Percentiles rank a stretch among this genome's conserved stretches.
Conservation (phyloP, 2,888 invertebrate genomes). For the Drosophila limbata region DNA sequence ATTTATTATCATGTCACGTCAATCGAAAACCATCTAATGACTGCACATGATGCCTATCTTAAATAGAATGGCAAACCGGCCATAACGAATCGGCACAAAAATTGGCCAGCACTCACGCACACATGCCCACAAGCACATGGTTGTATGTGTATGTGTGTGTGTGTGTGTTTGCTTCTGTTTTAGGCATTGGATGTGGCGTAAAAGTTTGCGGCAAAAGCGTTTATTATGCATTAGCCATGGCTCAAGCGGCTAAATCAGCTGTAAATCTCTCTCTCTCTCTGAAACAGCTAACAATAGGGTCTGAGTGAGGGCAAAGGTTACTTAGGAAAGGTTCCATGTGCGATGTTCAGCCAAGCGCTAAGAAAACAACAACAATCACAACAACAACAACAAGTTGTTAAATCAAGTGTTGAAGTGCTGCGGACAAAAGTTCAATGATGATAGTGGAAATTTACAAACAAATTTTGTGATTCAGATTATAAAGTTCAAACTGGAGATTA, state of each 20-base stretch:
- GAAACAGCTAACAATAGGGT: constrained; percentile 54
- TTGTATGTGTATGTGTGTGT: constrained; percentile 9
- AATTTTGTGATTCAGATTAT: not conserved
- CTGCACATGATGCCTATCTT: constrained; percentile 83
- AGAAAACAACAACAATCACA: constrained; percentile 3
- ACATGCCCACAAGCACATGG: constrained; percentile 13
- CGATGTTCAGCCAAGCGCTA: constrained; percentile 55
- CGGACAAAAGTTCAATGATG: constrained; percentile 25
- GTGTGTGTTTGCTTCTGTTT: constrained; percentile 24
- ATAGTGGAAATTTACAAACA: constrained; percentile 8
- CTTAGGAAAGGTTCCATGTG: constrained; percentile 53
- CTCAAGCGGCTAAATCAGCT: constrained; percentile 76
- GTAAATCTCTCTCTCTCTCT: constrained; percentile 64
- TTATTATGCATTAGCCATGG: constrained; percentile 78
- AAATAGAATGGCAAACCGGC: constrained; percentile 67
- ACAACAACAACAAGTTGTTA: constrained; percentile 22
- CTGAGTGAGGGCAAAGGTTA: constrained; percentile 34
- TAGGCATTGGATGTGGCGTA: constrained; percentile 54
- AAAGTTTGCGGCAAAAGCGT: constrained; percentile 70
- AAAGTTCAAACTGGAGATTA: too few species aligned
- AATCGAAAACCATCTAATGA: constrained; percentile 83
- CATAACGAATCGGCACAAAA: constrained; percentile 33
- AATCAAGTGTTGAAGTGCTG: constrained; percentile 45
- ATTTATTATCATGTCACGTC: constrained; percentile 83
- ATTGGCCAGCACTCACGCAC: constrained; percentile 46